phyloP scores from a whole-genome alignment of 1,140 invertebrate genomes.

The Penaeus indicus region DNA sequence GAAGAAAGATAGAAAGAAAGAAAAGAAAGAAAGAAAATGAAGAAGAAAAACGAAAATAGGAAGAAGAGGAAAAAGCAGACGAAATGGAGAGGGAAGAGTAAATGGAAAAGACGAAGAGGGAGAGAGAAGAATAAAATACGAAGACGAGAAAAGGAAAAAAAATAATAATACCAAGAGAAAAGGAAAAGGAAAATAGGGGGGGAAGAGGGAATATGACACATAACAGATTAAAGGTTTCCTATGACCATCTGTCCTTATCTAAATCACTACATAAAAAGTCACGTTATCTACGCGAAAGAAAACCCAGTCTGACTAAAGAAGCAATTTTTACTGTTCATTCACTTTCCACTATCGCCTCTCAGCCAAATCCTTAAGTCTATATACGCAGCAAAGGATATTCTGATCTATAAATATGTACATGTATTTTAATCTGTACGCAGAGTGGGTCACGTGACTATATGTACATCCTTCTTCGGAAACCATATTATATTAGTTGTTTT shows the following conservation, averaged over 20 bases:
- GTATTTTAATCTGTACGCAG: constrained; percentile 28
- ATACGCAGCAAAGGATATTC: constrained; percentile 23
- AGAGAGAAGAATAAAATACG: no score
- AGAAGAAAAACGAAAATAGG: background rate
- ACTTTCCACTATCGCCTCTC: constrained; percentile 26
- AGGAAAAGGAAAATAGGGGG: no score
- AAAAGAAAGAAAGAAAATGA: background rate
- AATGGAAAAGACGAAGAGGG: no score
- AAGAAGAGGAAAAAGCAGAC: no score
- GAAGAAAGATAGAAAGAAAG: background rate
- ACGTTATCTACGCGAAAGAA: constrained; percentile 37
- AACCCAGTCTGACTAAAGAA: constrained; percentile 32
- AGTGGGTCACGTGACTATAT: background rate
- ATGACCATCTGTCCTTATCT: constrained; percentile 41
- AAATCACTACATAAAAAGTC: constrained; percentile 33
- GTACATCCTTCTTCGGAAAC: background rate
- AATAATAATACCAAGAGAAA: no score
- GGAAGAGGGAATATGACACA: background rate
- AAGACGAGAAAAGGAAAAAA: no score
- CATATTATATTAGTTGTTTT: background rate
- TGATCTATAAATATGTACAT: constrained; percentile 51
- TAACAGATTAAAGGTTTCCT: background rate
- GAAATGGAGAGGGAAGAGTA: background rate
- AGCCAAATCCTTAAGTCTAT: constrained; percentile 52
- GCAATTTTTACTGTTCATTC: constrained; percentile 17